These are phyloP conservation scores for Cataglyphis albicans DNA, from an alignment of 2,888 invertebrate species.

Conservation along the genomic window DNA sequence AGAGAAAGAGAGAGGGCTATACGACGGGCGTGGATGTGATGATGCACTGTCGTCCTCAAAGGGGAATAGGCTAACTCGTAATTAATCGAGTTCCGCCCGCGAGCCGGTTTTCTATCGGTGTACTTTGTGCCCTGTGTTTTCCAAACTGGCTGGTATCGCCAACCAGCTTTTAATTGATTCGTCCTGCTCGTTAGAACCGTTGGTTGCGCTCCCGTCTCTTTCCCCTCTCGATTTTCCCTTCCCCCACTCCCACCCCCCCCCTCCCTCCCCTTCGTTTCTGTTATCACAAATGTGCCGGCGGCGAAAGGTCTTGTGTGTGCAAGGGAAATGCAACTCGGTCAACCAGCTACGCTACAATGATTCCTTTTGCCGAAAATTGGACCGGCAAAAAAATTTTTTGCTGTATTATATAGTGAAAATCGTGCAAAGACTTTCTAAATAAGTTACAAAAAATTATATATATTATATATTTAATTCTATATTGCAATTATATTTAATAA, in stretches of 20 bases:
- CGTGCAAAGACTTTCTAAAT: not conserved
- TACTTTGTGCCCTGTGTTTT: slow-evolving; percentile 53
- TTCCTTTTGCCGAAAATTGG: slow-evolving; percentile 23
- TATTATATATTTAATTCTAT: not conserved
- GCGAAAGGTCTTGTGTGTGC: not conserved
- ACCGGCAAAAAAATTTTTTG: not conserved
- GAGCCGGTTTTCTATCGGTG: slow-evolving; percentile 47
- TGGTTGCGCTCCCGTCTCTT: not conserved
- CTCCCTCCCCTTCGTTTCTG: not conserved
- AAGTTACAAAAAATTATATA: not conserved
- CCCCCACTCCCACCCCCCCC: not conserved
- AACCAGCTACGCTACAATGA: not conserved
- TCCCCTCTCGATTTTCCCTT: not conserved
- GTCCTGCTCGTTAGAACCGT: slow-evolving; percentile 44
- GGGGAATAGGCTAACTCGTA: slow-evolving; percentile 59
- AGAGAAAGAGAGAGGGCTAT: slow-evolving; percentile 1
- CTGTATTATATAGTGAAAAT: not conserved
- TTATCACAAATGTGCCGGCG: slow-evolving; percentile 27
- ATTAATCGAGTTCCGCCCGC: slow-evolving; percentile 63
- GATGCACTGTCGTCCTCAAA: slow-evolving; percentile 60
- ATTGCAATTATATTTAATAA: not conserved
- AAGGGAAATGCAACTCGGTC: slow-evolving; percentile 20
- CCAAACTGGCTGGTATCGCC: slow-evolving; percentile 44
- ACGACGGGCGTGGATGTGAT: slow-evolving; percentile 4
- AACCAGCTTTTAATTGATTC: slow-evolving; percentile 56